phyloP scores from a whole-genome alignment of 2,888 invertebrate species.

The Limnephilus auricula region DNA sequence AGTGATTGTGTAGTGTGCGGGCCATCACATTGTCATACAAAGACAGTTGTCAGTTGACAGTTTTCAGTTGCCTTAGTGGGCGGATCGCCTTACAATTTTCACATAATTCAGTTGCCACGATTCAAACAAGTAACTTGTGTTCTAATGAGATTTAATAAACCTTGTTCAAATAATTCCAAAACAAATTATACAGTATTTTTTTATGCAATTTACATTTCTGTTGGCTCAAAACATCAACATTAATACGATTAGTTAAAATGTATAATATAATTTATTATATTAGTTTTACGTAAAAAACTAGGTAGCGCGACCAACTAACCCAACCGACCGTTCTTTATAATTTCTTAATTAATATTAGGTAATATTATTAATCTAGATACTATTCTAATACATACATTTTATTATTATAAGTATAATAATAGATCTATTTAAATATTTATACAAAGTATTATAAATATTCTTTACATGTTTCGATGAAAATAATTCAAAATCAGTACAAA shows the following conservation, averaged over 20 bases:
- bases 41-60: too few species aligned
- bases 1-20: too few species aligned
- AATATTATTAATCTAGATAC: constrained; percentile 5
- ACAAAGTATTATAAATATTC: neutral
- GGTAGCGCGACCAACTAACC: constrained; percentile 49
- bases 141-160: neutral
- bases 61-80: too few species aligned
- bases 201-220: neutral
- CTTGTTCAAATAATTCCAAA: neutral
- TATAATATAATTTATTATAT: constrained; percentile 24
- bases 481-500: neutral
- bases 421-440: constrained; percentile 13
- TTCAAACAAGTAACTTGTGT: neutral
- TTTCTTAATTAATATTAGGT: constrained; percentile 9
- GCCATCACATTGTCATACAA: too few species aligned
- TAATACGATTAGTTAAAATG: constrained; percentile 16
- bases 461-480: constrained; percentile 28
- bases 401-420: neutral
- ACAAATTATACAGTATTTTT: neutral
- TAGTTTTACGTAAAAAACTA: constrained; percentile 21
- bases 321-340: constrained; percentile 31
- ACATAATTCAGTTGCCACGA: too few species aligned
- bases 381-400: constrained; percentile 31
- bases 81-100: too few species aligned
- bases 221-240: constrained; percentile 30